These are phyloP conservation scores for Pelodytes ibericus DNA, from an alignment of 2,797 vertebrate genomes.

Conservation along the genomic window DNA sequence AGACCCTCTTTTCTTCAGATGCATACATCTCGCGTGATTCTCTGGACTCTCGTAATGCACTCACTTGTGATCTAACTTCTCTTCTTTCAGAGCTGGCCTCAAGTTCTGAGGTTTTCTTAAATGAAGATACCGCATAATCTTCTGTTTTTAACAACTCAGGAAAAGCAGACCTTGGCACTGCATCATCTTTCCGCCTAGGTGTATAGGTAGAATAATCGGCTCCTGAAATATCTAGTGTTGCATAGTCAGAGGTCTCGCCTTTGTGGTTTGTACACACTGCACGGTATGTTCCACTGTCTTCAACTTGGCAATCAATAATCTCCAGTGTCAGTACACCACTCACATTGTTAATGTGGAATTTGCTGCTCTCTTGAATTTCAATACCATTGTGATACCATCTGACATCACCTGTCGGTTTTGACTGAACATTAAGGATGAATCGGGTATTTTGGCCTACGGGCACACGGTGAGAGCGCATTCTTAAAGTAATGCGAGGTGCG, in stretches of 20 bases:
- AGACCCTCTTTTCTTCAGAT: constrained; percentile 77
- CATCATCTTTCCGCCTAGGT: constrained; percentile 84
- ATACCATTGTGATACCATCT: constrained; percentile 94
- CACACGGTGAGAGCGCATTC: constrained; percentile 95
- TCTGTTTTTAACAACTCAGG: constrained; percentile 89
- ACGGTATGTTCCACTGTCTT: constrained; percentile 93
- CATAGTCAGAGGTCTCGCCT: constrained; percentile 95
- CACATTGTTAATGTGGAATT: constrained; percentile 86
- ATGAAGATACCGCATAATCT: constrained; percentile 85
- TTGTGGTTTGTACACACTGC: constrained; percentile 89
- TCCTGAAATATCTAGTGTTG: constrained; percentile 89
- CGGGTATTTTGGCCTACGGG: constrained; percentile 84
- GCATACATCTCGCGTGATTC: constrained; percentile 78
- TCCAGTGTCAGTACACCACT: constrained; percentile 93
- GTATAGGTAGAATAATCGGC: constrained; percentile 85
- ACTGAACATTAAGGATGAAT: constrained; percentile 92
- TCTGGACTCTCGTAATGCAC: constrained; percentile 80
- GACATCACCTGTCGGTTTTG: constrained; percentile 88
- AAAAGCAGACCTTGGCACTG: constrained; percentile 82
- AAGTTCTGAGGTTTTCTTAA: constrained; percentile 85
- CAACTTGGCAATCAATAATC: constrained; percentile 86
- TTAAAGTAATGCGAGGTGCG: constrained; percentile 87
- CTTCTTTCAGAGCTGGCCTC: constrained; percentile 83
- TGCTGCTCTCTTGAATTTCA: constrained; percentile 84
- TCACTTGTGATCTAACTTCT: constrained; percentile 85